Percentiles rank a stretch among this genome's conserved stretches.
These are phyloP conservation scores for Hirudinaria manillensis DNA, from an alignment of 2,888 invertebrate genomes.

Conservation along the genomic window DNA sequence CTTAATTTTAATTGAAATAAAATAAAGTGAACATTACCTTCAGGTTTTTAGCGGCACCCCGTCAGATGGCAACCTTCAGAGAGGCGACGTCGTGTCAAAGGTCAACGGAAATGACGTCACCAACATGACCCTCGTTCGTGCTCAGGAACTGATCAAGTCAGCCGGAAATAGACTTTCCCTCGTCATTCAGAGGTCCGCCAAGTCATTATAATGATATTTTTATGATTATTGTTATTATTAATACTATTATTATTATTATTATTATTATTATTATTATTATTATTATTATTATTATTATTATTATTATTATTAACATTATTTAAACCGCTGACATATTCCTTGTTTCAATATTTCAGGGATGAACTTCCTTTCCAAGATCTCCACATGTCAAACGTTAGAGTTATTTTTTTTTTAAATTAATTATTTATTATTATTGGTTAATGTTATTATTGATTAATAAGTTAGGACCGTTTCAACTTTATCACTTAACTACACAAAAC, in stretches of 20 bases:
- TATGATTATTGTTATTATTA: background rate
- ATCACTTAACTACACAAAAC: background rate
- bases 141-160: slow-evolving; percentile 63
- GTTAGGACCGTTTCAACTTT: background rate
- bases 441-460: background rate
- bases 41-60: slow-evolving; percentile 83
- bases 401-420: background rate
- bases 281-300: background rate
- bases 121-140: slow-evolving; percentile 81
- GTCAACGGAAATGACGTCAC: slow-evolving; percentile 82
- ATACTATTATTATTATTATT: background rate
- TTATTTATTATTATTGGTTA: background rate
- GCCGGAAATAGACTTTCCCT: slow-evolving; percentile 50
- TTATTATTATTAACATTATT: background rate
- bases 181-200: slow-evolving; percentile 43
- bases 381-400: background rate
- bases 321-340: too few species aligned
- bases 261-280: background rate
- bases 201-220: background rate
- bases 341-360: too few species aligned
- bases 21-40: too few species aligned
- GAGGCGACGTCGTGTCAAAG: slow-evolving; percentile 84
- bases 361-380: background rate
- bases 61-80: slow-evolving; percentile 72
- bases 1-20: too few species aligned